phyloP scores from a whole-genome alignment of 2,888 invertebrate species.

The Ichneumoninae sp. region DNA sequence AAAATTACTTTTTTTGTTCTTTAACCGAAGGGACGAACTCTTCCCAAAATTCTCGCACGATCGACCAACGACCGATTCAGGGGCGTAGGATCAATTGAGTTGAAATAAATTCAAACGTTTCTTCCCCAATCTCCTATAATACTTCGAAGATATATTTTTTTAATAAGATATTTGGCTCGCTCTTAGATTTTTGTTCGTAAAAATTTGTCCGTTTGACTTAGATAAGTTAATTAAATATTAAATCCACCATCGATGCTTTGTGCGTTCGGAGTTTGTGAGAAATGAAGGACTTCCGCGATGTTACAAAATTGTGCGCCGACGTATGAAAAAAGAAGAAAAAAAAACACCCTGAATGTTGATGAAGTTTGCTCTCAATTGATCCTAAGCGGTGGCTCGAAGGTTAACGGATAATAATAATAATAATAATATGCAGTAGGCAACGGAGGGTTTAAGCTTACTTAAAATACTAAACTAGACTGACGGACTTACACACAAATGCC shows the following conservation, averaged over 20 bases:
- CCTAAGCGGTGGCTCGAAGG: conserved; percentile 68
- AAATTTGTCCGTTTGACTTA: conserved; percentile 42
- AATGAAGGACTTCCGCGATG: conserved; percentile 37
- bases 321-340: conserved; percentile 37
- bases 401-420: conserved; percentile 64
- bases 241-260: conserved; percentile 25
- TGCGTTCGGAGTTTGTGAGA: conserved; percentile 28
- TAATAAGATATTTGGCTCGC: conserved; percentile 4
- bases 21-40: not conserved
- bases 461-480: conserved; percentile 81
- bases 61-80: not conserved
- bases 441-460: conserved; percentile 75
- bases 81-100: conserved; percentile 55
- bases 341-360: conserved; percentile 33
- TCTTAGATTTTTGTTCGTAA: conserved; percentile 21
- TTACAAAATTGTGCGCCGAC: conserved; percentile 55
- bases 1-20: not conserved
- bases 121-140: not conserved
- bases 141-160: not conserved
- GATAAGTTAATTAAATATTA: conserved; percentile 14
- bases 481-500: conserved; percentile 83
- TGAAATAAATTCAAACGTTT: conserved; percentile 21
- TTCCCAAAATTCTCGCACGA: conserved; percentile 33
- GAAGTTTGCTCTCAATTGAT: conserved; percentile 70
- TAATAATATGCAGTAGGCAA: conserved; percentile 68